Evolutionary conservation across 2,113 vertebrate species (phyloP).

Genomic region (Epinephelus lanceolatus): DNA sequence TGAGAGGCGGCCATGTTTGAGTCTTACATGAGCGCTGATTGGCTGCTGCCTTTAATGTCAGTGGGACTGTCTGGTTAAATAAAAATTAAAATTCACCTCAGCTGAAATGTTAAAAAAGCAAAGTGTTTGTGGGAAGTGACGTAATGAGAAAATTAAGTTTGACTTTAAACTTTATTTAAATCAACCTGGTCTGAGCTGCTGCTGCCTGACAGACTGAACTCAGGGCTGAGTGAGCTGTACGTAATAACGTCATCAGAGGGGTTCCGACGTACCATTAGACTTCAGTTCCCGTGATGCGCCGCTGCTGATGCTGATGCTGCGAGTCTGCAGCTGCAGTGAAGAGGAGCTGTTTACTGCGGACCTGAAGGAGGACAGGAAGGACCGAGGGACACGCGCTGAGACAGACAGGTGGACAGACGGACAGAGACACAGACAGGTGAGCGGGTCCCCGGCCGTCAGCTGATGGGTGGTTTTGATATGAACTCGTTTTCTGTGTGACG

Average conservation of each 20-base stretch:
- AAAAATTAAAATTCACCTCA: too few relatives aligned
- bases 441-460: neutral
- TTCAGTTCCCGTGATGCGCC: slow-evolving; percentile 14
- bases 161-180: too few relatives aligned
- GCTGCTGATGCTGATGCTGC: neutral
- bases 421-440: slow-evolving; percentile 7
- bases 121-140: too few relatives aligned
- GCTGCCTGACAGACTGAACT: neutral
- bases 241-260: neutral
- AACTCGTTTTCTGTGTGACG: neutral
- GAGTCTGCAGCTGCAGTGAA: neutral
- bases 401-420: slow-evolving; percentile 3
- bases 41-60: too few relatives aligned
- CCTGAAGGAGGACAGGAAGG: slow-evolving; percentile 31
- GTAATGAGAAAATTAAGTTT: too few relatives aligned
- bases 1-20: too few relatives aligned
- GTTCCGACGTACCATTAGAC: neutral
- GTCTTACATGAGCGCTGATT: too few relatives aligned
- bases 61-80: too few relatives aligned
- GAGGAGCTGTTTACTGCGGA: slow-evolving; percentile 35
- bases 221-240: neutral
- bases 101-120: too few relatives aligned
- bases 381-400: neutral
- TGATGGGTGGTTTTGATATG: neutral
- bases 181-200: too few relatives aligned